Percentiles rank a stretch among this genome's conserved stretches.
Evolutionary conservation across 2,888 invertebrate species (phyloP).

Genomic region (Ennomos fuscantarius): DNA sequence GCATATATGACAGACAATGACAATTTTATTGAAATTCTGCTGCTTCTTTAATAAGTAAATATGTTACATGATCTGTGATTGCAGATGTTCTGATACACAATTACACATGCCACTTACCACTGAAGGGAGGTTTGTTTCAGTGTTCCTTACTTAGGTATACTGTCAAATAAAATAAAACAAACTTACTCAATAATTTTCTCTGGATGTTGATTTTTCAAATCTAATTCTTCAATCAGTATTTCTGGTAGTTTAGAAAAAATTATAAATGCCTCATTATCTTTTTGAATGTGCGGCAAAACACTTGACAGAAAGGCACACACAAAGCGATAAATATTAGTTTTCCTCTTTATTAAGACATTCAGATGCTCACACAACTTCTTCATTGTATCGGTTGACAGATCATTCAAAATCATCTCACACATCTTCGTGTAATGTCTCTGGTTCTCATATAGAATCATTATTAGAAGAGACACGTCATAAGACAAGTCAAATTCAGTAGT

Average conservation of each 20-base stretch:
- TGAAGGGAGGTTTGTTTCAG: too few species aligned
- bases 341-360: conserved; percentile 81
- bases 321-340: conserved; percentile 84
- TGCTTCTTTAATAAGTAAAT: conserved; percentile 33
- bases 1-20: too few species aligned
- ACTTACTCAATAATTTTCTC: conserved; percentile 85
- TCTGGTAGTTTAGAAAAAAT: conserved; percentile 83
- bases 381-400: conserved; percentile 71
- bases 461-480: conserved; percentile 86
- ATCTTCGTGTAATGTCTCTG: conserved; percentile 83
- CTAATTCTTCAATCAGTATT: conserved; percentile 85
- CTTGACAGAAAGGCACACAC: conserved; percentile 83
- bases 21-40: too few species aligned
- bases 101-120: too few species aligned
- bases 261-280: conserved; percentile 72
- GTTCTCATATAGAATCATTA: conserved; percentile 89
- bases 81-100: too few species aligned
- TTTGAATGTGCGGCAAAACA: conserved; percentile 79
- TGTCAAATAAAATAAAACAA: conserved; percentile 6
- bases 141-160: too few species aligned
- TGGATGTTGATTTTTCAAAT: conserved; percentile 83
- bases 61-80: not conserved
- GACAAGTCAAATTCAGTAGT: conserved; percentile 69
- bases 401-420: conserved; percentile 79
- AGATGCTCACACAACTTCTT: conserved; percentile 71